Evolutionary conservation across 2,888 invertebrate genomes (phyloP).

Genomic region (Eupithecia insigniata): DNA sequence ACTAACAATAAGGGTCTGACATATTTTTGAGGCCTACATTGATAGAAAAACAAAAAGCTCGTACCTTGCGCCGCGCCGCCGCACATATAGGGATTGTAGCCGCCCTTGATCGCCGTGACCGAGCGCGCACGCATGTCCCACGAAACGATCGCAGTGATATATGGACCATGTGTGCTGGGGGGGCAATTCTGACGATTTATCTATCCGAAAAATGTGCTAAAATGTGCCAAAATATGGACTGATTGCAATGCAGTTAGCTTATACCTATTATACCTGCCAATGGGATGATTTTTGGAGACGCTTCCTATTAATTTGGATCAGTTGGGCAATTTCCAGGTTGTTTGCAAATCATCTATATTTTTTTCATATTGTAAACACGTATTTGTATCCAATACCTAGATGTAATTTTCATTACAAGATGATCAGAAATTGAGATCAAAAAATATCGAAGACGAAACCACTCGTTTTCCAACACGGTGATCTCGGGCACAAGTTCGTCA

Average conservation of each 20-base stretch:
- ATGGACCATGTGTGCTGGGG: conserved; percentile 39
- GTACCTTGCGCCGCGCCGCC: conserved; percentile 45
- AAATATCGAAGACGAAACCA: background rate
- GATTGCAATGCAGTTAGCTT: background rate
- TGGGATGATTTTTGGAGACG: background rate
- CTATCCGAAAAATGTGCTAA: background rate
- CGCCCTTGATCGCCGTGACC: conserved; percentile 75
- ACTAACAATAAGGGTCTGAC: too few relatives aligned
- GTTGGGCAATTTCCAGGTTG: background rate
- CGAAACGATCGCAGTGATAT: conserved; percentile 44
- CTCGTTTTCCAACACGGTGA: background rate
- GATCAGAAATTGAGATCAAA: background rate
- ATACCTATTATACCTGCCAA: background rate
- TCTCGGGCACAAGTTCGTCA: background rate
- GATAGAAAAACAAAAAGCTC: conserved; percentile 29
- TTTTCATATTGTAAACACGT: background rate
- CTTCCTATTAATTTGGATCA: background rate
- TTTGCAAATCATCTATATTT: background rate
- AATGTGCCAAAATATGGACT: background rate
- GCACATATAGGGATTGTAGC: conserved; percentile 74
- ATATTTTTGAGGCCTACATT: background rate
- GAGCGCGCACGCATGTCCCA: conserved; percentile 55
- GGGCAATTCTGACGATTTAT: background rate
- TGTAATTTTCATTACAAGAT: background rate
- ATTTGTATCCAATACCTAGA: background rate